These are phyloP conservation scores for Climacteris rufus DNA, from an alignment of 2,113 vertebrate genomes.

Conservation along the genomic window DNA sequence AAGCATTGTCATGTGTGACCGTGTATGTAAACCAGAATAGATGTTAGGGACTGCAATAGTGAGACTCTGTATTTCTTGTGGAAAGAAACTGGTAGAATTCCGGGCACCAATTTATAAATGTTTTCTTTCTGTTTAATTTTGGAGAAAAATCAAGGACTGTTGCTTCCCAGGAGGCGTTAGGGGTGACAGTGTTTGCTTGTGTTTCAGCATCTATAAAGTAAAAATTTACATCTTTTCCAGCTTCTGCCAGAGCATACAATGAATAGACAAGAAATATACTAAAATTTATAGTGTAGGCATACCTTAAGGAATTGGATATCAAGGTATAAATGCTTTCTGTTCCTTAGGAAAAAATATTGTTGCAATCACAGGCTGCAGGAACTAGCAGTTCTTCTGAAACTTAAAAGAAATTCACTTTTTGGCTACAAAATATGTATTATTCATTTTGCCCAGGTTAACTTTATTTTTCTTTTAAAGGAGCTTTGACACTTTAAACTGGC, in stretches of 20 bases:
- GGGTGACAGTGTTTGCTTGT: neutral
- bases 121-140: neutral
- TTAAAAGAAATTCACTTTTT: conserved; percentile 5
- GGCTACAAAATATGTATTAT: conserved; percentile 31
- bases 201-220: neutral
- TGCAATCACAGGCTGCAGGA: neutral
- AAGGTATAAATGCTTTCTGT: conserved; percentile 19
- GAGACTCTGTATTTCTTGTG: neutral
- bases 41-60: neutral
- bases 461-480: conserved; percentile 50
- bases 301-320: conserved; percentile 27
- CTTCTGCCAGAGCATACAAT: neutral
- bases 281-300: conserved; percentile 7
- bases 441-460: conserved; percentile 64
- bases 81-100: neutral
- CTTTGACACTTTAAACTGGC: conserved; percentile 49
- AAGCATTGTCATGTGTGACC: neutral
- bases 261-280: neutral
- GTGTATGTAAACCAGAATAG: neutral
- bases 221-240: neutral
- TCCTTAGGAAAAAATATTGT: conserved; percentile 23
- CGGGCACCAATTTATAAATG: neutral
- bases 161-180: neutral
- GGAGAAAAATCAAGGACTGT: neutral
- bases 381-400: conserved; percentile 15